phyloP scores from a whole-genome alignment of 2,888 invertebrate species.

The Lottia gigantea region DNA sequence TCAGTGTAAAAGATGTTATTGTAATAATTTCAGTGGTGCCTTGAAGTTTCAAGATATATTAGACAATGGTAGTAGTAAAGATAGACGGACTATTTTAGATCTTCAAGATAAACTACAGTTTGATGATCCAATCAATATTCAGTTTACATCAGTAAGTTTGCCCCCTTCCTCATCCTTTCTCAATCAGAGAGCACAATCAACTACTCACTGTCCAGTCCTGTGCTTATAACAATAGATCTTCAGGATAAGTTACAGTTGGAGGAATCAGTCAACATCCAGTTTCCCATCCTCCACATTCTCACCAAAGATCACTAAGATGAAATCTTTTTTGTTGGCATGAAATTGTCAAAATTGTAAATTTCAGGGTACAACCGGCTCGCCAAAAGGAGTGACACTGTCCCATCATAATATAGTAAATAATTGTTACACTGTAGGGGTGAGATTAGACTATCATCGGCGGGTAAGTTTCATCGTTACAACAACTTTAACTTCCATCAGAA shows the following conservation, averaged over 20 bases:
- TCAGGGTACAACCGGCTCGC: conserved; percentile 81
- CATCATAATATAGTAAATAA: conserved; percentile 85
- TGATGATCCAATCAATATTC: conserved; percentile 80
- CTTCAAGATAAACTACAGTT: conserved; percentile 74
- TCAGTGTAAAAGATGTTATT: neutral
- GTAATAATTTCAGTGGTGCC: conserved; percentile 63
- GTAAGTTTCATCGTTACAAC: conserved; percentile 49
- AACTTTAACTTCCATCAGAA: neutral
- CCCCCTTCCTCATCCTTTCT: neutral
- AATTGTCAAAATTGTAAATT: conserved; percentile 14
- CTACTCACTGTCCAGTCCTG: no score
- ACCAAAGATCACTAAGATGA: no score
- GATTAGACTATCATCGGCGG: conserved; percentile 69
- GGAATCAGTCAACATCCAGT: neutral
- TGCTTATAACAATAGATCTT: no score
- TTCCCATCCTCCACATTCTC: no score
- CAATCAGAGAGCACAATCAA: neutral
- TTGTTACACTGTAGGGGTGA: conserved; percentile 74
- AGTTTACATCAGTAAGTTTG: conserved; percentile 79
- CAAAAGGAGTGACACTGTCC: conserved; percentile 80
- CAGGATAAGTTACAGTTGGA: no score
- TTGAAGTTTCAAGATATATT: conserved; percentile 69
- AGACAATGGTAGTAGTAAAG: conserved; percentile 68
- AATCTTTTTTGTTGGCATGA: no score
- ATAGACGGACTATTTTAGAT: conserved; percentile 61